Base-by-base conservation (phyloP, 2,113 vertebrate genomes). In the Podarcis cretensis region DNA sequence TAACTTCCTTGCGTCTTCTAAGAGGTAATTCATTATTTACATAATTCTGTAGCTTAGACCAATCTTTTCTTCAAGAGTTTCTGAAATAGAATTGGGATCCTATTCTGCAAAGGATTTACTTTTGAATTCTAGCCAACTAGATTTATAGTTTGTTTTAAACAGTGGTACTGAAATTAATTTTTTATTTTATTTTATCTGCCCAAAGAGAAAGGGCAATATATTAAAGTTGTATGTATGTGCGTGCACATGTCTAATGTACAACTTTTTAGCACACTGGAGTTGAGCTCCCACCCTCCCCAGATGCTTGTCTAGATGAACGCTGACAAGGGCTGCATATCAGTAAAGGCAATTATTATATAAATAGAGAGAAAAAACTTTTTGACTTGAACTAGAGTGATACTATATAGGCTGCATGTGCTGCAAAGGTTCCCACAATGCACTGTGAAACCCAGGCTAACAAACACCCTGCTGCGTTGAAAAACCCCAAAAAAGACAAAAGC, bases 391-490 rank as follows among this genome's bases (percentile, higher is more conserved):
- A 88, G 6, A 97, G 95, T 97, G 97, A 97, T 97, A 97, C 96
- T 96, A 96, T 97, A 96, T 97, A 92, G 95, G 87, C 93, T 96
- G 95, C 97, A 95, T 96, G 95, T 96, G 95, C 95, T 97, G 93
- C 93, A 95, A 94, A 95, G 96, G 94, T 98, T 98, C 98, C 98
- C 98, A 98, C 98, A 98, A 98, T 98, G 97, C 98, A 97, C 96
- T 97, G 97, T 97, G 97, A 96, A 97, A 97, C 95, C 95, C 96
- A 97, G 95, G 95, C 97, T 96, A 95, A 96, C 97, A 97, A 97
- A 98, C 97, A 97, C 97, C 98, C 98, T 88, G 97, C 97, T 98
- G 97, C 94, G 97, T 95, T 98, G 96, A 97, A 97, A 96, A 95
- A 95, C 96, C 96, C 95, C 95, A 95, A 96, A 96, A 98, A 97